Evolutionary conservation across 2,113 vertebrate genomes (phyloP).

Genomic region (Cisticola juncidis): DNA sequence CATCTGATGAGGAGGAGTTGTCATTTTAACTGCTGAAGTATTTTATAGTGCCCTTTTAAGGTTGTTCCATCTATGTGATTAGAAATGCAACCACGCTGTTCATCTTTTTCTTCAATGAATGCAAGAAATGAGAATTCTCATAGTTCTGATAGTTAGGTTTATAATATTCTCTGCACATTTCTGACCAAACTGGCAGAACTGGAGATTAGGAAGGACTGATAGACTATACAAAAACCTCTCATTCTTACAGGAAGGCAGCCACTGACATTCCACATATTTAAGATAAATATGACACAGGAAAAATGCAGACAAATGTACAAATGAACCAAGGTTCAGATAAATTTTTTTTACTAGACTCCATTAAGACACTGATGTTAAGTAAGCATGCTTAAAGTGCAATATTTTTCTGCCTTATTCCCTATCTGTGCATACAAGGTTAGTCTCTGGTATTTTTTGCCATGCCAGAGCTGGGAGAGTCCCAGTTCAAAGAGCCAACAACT

Average conservation of each 20-base stretch:
- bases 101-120: not conserved
- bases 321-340: not conserved
- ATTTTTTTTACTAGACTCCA: not conserved
- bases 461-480: not conserved
- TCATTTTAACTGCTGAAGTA: not conserved
- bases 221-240: not conserved
- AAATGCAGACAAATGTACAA: not conserved
- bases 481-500: not conserved
- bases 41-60: not conserved
- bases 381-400: not conserved
- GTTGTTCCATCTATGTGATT: not conserved
- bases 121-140: not conserved
- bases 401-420: not conserved
- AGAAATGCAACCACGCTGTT: not conserved
- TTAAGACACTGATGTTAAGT: not conserved
- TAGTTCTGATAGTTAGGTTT: not conserved
- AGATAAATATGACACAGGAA: not conserved
- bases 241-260: not conserved
- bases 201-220: not conserved
- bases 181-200: not conserved
- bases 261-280: not conserved
- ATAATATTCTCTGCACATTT: not conserved
- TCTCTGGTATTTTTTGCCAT: not conserved
- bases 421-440: not conserved
- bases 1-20: not conserved